These are phyloP conservation scores for Pinctada fucata DNA, from an alignment of 2,888 invertebrate species.

Conservation along the genomic window DNA sequence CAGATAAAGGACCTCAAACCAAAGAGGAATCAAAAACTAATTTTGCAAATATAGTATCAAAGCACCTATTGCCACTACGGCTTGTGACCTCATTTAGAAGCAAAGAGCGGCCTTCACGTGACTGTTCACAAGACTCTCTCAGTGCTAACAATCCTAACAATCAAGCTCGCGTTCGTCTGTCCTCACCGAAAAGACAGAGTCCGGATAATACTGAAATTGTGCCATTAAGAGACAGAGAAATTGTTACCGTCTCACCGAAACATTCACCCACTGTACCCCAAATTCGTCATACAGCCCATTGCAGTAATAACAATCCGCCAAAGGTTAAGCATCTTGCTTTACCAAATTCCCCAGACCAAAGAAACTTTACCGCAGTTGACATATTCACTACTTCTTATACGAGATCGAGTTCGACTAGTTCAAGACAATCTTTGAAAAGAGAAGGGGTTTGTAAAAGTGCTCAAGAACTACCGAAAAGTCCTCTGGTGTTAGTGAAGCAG, in stretches of 20 bases:
- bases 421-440: background rate
- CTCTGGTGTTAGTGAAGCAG: slow-evolving; percentile 23
- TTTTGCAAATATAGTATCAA: slow-evolving; percentile 47
- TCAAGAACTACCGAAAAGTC: slow-evolving; percentile 37
- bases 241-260: background rate
- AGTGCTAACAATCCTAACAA: slow-evolving; percentile 4
- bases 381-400: slow-evolving; percentile 60
- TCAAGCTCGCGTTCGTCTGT: background rate
- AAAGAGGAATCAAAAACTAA: slow-evolving; percentile 44
- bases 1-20: slow-evolving; percentile 23
- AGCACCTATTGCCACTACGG: slow-evolving; percentile 47
- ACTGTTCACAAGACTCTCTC: background rate
- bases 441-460: slow-evolving; percentile 39
- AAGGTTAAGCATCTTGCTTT: slow-evolving; percentile 22
- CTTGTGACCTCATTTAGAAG: slow-evolving; percentile 45
- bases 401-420: slow-evolving; percentile 40
- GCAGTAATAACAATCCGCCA: background rate
- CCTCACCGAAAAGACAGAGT: background rate
- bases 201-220: background rate
- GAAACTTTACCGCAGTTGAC: slow-evolving; percentile 4
- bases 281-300: background rate
- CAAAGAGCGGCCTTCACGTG: slow-evolving; percentile 25
- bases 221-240: background rate
- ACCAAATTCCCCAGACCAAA: background rate
- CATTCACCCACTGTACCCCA: background rate